Base-by-base conservation (phyloP, 2,888 invertebrate species). In the Scrobipalpa atriplicella region DNA sequence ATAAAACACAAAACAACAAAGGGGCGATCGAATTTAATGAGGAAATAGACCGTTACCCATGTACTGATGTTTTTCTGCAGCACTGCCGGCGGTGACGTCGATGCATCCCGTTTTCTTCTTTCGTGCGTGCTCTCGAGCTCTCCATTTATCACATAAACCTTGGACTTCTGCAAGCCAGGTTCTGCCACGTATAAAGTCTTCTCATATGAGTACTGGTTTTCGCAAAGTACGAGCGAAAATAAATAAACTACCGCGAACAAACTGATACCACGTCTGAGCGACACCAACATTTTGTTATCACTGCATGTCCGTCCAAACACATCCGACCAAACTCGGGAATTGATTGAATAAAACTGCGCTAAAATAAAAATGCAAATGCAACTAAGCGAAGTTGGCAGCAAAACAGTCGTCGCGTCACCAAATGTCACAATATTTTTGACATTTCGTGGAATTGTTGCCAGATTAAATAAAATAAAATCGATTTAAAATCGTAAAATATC, bases 251-350 rank as follows among this genome's bases (percentile, higher is more conserved):
- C 70, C 73, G 79, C 72, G 75, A 87, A 72, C 71, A 85, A 79
- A 80, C 77, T 76, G 72, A 87, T 76, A 78, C 78, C 77, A 81
- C 81, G 84, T 81, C 83, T 81, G 81, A 86, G 81, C 77, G 77
- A 75, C 78, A 86, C 81, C 78, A 87, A 84, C 92, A 92, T 92
- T 90, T 90, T 92, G 87, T 82, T 74, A 84, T 88, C 89, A 91
- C 89, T 89, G 86, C 90, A 85, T 85, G 76, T 79, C 81, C 78
- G 16, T 78, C 82, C 77, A 75, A 76, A 80, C 72, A 78, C 83
- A 77, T 75, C 83, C 81, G 74, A 78, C 69, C 82, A 72, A 81
- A 75, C 74, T 73, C 75, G 73, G 73, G 76, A 81, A 78, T 80
- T 78, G 75, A 76, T 80, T 78, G 75, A 76, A 78, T 70, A 77